Conservation (phyloP, 53 echinoderm and acorn worm species). For the Holothuria leucospilota region DNA sequence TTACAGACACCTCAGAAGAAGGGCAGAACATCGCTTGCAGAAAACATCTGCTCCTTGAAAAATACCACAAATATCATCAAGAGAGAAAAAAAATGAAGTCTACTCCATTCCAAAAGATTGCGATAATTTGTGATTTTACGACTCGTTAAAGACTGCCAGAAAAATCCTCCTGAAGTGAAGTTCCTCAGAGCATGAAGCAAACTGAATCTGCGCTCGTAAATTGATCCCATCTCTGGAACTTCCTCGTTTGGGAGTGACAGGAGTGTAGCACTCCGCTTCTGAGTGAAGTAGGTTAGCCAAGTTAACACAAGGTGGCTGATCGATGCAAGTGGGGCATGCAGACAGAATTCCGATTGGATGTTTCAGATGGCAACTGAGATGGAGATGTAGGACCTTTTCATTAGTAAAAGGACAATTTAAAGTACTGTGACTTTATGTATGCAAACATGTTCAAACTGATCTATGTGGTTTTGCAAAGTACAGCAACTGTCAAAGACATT, state of each 20-base stretch:
- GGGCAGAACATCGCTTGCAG: constrained; percentile 29
- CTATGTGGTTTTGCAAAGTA: too few species aligned
- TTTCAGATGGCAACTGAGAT: too few species aligned
- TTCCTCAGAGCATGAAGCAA: constrained; percentile 15
- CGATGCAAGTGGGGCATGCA: constrained; percentile 18
- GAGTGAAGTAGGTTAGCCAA: constrained; percentile 32
- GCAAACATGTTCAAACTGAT: too few species aligned
- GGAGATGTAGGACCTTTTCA: too few species aligned
- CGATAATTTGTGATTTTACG: too few species aligned
- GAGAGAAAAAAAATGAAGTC: too few species aligned
- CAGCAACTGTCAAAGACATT: too few species aligned
- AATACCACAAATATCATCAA: too few species aligned
- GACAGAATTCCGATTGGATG: constrained; percentile 1
- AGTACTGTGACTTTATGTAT: too few species aligned
- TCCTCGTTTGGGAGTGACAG: not conserved
- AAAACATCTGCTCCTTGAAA: too few species aligned
- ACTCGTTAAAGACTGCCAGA: not conserved
- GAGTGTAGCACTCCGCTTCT: not conserved
- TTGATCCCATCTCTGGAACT: constrained; percentile 19
- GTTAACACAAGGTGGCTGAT: constrained; percentile 26
- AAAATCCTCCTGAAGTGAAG: constrained; percentile 6
- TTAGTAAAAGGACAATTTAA: too few species aligned
- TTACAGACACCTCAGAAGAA: constrained; percentile 30
- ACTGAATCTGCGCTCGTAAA: constrained; percentile 37
- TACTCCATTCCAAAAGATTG: too few species aligned